These are phyloP conservation scores for Sula dactylatra DNA, from an alignment of 2,113 vertebrate species.

Conservation along the genomic window DNA sequence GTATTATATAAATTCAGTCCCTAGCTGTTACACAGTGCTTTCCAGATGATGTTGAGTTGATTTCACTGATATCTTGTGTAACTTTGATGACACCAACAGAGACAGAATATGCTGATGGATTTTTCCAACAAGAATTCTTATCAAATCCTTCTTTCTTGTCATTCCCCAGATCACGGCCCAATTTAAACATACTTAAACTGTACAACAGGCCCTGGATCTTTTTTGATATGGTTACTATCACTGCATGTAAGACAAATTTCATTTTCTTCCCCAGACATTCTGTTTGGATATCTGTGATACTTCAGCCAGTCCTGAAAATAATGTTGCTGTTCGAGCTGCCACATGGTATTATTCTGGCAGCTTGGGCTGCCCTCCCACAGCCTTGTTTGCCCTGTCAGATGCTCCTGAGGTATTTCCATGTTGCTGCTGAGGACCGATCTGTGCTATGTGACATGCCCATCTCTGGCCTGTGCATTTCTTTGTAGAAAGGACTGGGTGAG, in stretches of 20 bases:
- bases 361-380: background rate
- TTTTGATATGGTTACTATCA: background rate
- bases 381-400: background rate
- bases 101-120: background rate
- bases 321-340: background rate
- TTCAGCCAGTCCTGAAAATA: background rate
- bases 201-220: background rate
- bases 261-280: background rate
- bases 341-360: background rate
- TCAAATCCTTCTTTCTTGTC: background rate
- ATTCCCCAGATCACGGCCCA: background rate
- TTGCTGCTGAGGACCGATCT: background rate
- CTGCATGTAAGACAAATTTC: background rate
- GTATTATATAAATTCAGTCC: background rate
- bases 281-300: background rate
- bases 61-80: background rate
- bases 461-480: background rate
- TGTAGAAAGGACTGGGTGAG: background rate
- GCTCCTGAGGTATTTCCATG: background rate
- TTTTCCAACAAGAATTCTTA: background rate
- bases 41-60: background rate
- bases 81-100: background rate
- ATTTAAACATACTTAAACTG: background rate
- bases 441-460: background rate
- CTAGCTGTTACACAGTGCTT: background rate